Conservation (phyloP, 2,797 vertebrate genomes). For the Cossypha polioptera region DNA sequence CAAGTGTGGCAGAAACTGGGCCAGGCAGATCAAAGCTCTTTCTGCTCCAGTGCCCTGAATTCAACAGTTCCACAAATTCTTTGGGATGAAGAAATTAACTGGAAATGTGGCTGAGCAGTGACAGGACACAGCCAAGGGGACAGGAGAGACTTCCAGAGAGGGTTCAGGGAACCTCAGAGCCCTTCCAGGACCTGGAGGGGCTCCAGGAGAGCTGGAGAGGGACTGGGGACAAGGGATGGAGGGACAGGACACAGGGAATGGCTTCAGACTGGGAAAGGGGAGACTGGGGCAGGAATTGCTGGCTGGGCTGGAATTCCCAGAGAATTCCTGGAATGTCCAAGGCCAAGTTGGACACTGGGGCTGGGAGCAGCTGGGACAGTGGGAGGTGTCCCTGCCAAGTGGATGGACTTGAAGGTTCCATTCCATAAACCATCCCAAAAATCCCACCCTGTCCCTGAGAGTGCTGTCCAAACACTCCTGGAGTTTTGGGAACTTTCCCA, state of each 20-base stretch:
- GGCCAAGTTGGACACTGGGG: no score
- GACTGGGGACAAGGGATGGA: background rate
- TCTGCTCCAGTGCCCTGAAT: background rate
- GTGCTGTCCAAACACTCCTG: no score
- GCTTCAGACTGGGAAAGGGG: no score
- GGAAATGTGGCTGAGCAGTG: background rate
- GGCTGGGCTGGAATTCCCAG: no score
- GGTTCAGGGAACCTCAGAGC: background rate
- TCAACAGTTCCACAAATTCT: background rate
- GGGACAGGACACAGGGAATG: background rate
- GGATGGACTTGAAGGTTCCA: no score
- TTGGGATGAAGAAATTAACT: background rate
- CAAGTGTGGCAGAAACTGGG: background rate
- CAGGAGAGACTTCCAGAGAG: background rate
- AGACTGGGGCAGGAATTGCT: no score
- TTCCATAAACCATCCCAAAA: no score
- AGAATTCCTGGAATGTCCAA: no score
- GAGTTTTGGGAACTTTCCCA: no score
- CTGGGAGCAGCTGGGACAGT: no score
- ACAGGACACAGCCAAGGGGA: background rate
- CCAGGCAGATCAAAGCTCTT: background rate
- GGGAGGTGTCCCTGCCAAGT: no score
- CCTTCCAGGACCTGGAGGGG: background rate
- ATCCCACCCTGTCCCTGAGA: no score
- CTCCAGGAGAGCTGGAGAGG: background rate